A percentile compares a stretch with the other conserved stretches of the same genome.
Conservation (phyloP, 2,797 vertebrate genomes). For the Echeneis naucrates region DNA sequence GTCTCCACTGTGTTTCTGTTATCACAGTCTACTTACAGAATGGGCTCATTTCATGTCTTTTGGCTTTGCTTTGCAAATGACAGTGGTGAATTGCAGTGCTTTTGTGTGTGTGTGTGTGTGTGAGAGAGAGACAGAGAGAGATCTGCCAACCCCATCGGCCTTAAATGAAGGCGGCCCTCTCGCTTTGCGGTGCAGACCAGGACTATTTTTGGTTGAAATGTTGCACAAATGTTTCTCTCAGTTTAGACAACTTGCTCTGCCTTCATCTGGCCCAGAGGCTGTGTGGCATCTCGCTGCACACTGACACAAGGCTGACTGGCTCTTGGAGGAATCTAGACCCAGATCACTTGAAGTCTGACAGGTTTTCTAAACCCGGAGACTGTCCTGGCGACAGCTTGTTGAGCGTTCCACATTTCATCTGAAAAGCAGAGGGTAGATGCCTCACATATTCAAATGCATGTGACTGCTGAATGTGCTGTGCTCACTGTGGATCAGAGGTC, state of each 20-base stretch:
- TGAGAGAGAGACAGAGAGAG: conserved; percentile 4
- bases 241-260: conserved; percentile 53
- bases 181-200: conserved; percentile 74
- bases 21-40: conserved; percentile 68
- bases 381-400: conserved; percentile 1
- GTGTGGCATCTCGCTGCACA: conserved; percentile 28
- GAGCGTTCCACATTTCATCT: conserved; percentile 9
- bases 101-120: conserved; percentile 37
- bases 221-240: conserved; percentile 82
- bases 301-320: conserved; percentile 25
- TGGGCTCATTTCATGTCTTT: conserved; percentile 63
- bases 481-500: conserved; percentile 5
- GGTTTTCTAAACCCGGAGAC: conserved; percentile 20
- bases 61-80: conserved; percentile 57
- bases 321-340: conserved; percentile 19
- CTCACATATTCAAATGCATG: not conserved
- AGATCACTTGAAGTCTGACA: conserved; percentile 20
- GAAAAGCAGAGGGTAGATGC: not conserved
- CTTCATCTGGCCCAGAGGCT: conserved; percentile 54
- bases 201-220: conserved; percentile 80
- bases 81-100: conserved; percentile 56
- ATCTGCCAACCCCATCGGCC: conserved; percentile 66
- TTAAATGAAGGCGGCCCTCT: conserved; percentile 77
- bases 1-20: conserved; percentile 66
- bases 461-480: conserved; percentile 10